Evolutionary conservation across 1,140 invertebrate species (phyloP).

Genomic region (Achatina immaculata): DNA sequence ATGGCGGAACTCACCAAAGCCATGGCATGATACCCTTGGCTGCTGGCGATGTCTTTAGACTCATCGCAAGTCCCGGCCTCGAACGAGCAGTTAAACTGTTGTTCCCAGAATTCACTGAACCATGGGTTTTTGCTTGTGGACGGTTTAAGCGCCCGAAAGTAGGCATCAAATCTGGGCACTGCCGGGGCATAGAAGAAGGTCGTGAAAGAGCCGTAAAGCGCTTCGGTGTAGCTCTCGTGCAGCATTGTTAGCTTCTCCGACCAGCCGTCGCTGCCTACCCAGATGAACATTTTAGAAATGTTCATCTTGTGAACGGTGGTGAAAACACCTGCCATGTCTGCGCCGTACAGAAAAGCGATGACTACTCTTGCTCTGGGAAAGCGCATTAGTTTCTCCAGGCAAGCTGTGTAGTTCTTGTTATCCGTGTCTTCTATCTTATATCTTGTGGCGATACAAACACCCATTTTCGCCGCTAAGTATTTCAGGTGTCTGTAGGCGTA

Average conservation of each 20-base stretch:
- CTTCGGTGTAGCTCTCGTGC: conserved; percentile 56
- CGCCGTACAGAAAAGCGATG: conserved; percentile 8
- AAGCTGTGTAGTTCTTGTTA: neutral
- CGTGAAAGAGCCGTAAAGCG: conserved; percentile 18
- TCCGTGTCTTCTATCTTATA: conserved; percentile 73
- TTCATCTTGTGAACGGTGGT: neutral
- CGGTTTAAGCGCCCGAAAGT: conserved; percentile 20
- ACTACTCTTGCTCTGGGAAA: conserved; percentile 25
- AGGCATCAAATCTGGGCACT: conserved; percentile 9
- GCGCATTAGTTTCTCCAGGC: conserved; percentile 1
- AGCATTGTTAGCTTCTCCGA: conserved; percentile 25
- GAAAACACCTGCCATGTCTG: conserved; percentile 11
- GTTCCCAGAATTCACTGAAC: conserved; percentile 32
- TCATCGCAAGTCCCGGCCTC: conserved; percentile 11
- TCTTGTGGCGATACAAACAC: conserved; percentile 63
- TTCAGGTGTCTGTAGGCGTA: conserved; percentile 17
- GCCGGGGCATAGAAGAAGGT: neutral
- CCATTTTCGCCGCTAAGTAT: neutral
- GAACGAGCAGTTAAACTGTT: conserved; percentile 26
- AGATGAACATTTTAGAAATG: conserved; percentile 20
- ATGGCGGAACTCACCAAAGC: conserved; percentile 13
- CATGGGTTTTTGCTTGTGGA: conserved; percentile 14
- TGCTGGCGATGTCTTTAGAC: neutral
- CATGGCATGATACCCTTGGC: neutral
- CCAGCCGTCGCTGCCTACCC: conserved; percentile 33